phyloP scores from a whole-genome alignment of 2,113 vertebrate genomes.

The Salminus brasiliensis region DNA sequence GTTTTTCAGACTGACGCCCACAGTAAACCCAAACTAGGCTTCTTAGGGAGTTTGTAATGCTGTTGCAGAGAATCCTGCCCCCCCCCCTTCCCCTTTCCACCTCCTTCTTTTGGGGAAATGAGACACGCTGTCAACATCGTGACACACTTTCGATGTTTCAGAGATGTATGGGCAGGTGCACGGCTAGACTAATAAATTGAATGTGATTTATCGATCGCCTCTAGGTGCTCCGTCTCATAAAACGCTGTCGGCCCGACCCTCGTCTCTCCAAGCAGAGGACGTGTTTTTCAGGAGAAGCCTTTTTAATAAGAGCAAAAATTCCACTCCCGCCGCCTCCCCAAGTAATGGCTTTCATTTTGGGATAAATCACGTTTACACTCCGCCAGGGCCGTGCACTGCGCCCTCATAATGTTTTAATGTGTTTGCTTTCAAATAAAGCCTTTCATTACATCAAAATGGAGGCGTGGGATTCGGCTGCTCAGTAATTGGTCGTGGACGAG shows the following conservation, averaged over 20 bases:
- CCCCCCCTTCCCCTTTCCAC: too few species aligned
- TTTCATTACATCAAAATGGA: conserved; percentile 11
- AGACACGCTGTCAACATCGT: neutral
- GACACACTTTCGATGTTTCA: conserved; percentile 6
- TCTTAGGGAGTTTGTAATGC: neutral
- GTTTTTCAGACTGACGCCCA: neutral
- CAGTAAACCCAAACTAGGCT: neutral
- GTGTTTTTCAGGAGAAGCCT: neutral
- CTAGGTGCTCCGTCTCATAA: conserved; percentile 7
- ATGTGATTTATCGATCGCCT: conserved; percentile 23
- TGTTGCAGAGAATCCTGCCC: conserved; percentile 14
- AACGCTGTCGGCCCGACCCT: neutral
- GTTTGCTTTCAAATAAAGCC: conserved; percentile 14
- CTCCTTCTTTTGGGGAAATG: neutral
- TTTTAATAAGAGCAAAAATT: conserved; percentile 7
- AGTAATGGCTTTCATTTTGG: conserved; percentile 34
- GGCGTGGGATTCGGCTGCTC: neutral
- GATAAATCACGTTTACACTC: conserved; percentile 36
- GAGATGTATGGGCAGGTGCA: conserved; percentile 17
- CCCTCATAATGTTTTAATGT: conserved; percentile 15
- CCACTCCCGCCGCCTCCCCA: neutral
- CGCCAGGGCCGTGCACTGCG: neutral
- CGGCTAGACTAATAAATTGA: conserved; percentile 17
- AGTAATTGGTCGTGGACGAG: neutral
- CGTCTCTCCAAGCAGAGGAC: conserved; percentile 8